Evolutionary conservation across 2,888 invertebrate genomes (phyloP).

Genomic region (Napeogenes inachia): DNA sequence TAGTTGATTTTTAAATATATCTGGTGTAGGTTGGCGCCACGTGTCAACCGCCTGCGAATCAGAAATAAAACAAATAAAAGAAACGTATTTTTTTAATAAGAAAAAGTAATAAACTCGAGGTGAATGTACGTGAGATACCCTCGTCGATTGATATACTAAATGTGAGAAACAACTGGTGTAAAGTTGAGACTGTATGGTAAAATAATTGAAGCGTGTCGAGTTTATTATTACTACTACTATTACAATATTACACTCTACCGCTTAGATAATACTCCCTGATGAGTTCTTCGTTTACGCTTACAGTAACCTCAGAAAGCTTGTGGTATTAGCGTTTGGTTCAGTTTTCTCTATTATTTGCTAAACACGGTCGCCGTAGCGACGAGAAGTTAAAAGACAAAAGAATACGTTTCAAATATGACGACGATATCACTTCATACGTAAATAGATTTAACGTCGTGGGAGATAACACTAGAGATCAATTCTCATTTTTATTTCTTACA

Average conservation of each 20-base stretch:
- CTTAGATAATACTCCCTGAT: no score
- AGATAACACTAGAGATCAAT: constrained; percentile 33
- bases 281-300: no score
- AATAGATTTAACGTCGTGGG: constrained; percentile 56
- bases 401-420: constrained; percentile 19
- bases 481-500: constrained; percentile 30
- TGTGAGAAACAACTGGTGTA: constrained; percentile 25
- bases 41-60: constrained; percentile 60
- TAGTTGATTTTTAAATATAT: constrained; percentile 5
- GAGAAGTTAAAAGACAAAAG: constrained; percentile 13
- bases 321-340: no score
- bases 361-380: neutral
- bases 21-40: constrained; percentile 61
- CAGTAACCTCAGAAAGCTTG: no score
- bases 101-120: constrained; percentile 48
- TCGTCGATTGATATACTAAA: constrained; percentile 38
- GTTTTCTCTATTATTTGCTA: neutral
- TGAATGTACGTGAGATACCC: constrained; percentile 45
- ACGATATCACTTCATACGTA: constrained; percentile 41
- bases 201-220: constrained; percentile 4
- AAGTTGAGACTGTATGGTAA: neutral
- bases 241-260: no score
- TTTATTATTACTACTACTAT: neutral
- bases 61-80: constrained; percentile 36
- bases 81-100: constrained; percentile 41